Evolutionary conservation across 2,797 vertebrate species (phyloP).

Genomic region (Steatocranus sp.): DNA sequence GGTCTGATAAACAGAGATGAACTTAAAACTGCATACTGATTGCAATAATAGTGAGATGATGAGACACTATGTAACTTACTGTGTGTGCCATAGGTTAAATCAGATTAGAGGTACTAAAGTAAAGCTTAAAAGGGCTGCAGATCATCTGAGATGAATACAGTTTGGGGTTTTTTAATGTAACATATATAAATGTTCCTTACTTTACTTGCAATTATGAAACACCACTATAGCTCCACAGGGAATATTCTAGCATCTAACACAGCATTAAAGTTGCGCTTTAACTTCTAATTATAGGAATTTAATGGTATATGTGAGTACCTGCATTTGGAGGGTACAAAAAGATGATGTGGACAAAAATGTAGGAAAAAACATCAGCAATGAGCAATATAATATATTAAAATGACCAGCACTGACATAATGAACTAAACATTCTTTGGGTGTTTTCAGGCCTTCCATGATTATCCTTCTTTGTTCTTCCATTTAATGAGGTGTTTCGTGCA

Average conservation of each 20-base stretch:
- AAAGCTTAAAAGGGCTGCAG: not conserved
- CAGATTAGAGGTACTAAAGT: not conserved
- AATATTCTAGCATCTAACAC: not conserved
- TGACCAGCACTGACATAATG: not conserved
- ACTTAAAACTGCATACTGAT: not conserved
- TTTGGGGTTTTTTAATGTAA: accelerated
- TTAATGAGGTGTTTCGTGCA: conserved; percentile 31
- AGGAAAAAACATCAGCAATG: not conserved
- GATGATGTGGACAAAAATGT: not conserved
- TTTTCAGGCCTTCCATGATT: not conserved
- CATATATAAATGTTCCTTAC: not conserved
- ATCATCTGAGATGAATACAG: not conserved
- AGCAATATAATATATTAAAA: not conserved
- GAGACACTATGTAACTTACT: conserved; percentile 1
- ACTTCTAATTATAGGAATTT: not conserved
- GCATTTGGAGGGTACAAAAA: not conserved
- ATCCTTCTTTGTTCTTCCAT: not conserved
- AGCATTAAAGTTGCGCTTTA: not conserved
- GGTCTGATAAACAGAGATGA: not conserved
- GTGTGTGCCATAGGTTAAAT: not conserved
- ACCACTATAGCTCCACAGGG: not conserved
- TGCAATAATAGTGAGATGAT: conserved; percentile 2
- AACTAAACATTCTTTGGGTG: not conserved
- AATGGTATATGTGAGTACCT: not conserved
- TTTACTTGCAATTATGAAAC: not conserved